Base-by-base conservation (phyloP, 2,113 vertebrate genomes). In the Rhinolophus ferrumequinum region DNA sequence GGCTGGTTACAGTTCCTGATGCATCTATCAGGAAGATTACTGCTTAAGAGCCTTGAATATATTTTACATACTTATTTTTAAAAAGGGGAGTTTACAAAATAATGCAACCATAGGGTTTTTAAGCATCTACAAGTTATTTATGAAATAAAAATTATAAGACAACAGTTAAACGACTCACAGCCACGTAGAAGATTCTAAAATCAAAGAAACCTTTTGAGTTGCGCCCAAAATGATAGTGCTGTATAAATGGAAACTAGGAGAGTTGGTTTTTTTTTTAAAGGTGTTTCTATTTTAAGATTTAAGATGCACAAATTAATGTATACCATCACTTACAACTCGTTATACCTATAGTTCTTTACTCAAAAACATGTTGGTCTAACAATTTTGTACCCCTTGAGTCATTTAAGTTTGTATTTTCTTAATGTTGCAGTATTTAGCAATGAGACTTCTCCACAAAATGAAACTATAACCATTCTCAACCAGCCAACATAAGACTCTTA, bases 401-500 rank as follows among this genome's bases (percentile, higher is more conserved):
- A 79, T 77, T 95, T 76, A 85, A 88, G 62, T 84, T 77, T 18
- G 33, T 86, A 89, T 58, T 96, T 94, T 35, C 92, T 73, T 82
- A 96, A 60, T 60, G 38, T 54, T 90, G 19, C 88, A 95, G 24
- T 94, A 89, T 92, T 88, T 89, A 56, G 84, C 75, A 94, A 54
- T 64, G 70, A 92, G 50, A 79, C 91, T 91, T 95, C 81, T 64
- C 50, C 80, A 96, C 22, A 75, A 94, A 79, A 84, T 56, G 56
- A 70, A 97, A 96, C 33, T 83, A 87, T 24, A 90, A 67, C 66
- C 80, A 69, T 87, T 95, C n/a, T 73, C 64, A 92, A 83, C 33
- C n/a, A 96, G 35, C 70, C 79, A 47, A 87, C 85, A 92, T 92
- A 96, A 92, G 72, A 70, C 75, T 72, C 88, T 97, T 95, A 97